Conservation (phyloP, 1,140 invertebrate species). For the Antheraea pernyi region DNA sequence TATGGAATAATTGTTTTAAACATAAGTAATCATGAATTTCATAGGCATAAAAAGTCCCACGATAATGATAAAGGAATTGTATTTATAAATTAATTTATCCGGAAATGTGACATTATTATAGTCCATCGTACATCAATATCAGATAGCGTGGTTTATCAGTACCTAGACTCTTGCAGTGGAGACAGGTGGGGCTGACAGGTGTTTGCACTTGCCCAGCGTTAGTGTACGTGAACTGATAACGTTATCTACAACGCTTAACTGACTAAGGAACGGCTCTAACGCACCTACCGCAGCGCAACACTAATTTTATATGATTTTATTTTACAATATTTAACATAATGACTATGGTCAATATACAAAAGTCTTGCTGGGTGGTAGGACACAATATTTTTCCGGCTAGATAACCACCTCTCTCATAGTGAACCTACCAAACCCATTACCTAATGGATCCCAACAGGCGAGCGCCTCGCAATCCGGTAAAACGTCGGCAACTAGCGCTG, state of each 20-base stretch:
- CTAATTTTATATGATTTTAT: too few relatives aligned
- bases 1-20: neutral
- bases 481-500: too few relatives aligned
- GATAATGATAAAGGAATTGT: too few relatives aligned
- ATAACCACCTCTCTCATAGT: too few relatives aligned
- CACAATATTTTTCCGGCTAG: too few relatives aligned
- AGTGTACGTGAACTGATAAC: constrained; percentile 57
- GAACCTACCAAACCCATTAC: too few relatives aligned
- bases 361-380: too few relatives aligned
- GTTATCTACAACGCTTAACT: constrained; percentile 54
- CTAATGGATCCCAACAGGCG: too few relatives aligned
- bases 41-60: too few relatives aligned
- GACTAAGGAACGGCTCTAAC: constrained; percentile 22
- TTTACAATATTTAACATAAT: too few relatives aligned
- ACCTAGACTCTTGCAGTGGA: constrained; percentile 4
- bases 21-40: neutral
- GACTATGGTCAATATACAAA: too few relatives aligned
- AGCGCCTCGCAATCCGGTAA: too few relatives aligned
- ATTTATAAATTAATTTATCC: constrained; percentile 1
- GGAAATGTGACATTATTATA: constrained; percentile 8
- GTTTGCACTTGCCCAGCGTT: constrained; percentile 63
- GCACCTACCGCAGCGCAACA: constrained; percentile 1
- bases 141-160: constrained; percentile 8
- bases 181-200: constrained; percentile 63
- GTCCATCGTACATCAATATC: constrained; percentile 11